A percentile compares a stretch with the other conserved stretches of the same genome.
Evolutionary conservation across 1,140 invertebrate genomes (phyloP).

Genomic region (Brachionus manjavacas): DNA sequence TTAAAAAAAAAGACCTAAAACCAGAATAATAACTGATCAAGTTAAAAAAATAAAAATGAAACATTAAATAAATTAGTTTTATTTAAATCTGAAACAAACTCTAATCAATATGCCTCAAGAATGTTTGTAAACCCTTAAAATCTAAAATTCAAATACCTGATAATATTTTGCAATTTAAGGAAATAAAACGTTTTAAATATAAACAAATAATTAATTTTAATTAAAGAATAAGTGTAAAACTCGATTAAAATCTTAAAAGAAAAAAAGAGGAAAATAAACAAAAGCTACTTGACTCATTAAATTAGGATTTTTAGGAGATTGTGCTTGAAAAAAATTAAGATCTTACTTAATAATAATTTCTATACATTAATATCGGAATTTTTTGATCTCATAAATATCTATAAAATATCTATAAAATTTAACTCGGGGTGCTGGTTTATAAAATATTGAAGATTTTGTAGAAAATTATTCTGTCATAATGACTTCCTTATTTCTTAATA

Average conservation of each 20-base stretch:
- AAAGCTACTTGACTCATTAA: not conserved
- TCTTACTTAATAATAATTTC: no score
- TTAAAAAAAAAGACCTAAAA: no score
- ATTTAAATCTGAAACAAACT: not conserved
- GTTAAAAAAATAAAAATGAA: no score
- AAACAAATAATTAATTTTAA: not conserved
- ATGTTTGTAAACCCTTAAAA: no score
- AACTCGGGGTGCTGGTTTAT: not conserved
- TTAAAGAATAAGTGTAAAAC: not conserved
- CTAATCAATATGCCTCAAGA: not conserved
- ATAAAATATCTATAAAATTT: not conserved
- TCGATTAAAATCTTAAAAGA: not conserved
- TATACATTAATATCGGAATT: no score
- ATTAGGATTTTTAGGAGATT: not conserved
- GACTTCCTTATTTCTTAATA: not conserved
- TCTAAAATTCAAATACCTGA: not conserved
- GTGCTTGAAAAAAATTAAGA: no score
- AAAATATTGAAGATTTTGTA: not conserved
- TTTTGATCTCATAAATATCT: not conserved
- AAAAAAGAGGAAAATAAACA: not conserved
- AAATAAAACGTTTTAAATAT: not conserved
- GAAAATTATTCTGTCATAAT: not conserved
- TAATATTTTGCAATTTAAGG: not conserved
- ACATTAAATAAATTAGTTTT: no score
- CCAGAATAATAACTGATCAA: no score